Evolutionary conservation across 64 coral and sea anemone species (phyloP), one percentile per base, ranked within the genome.

Genomic region (Astreopora myriophthalma): DNA sequence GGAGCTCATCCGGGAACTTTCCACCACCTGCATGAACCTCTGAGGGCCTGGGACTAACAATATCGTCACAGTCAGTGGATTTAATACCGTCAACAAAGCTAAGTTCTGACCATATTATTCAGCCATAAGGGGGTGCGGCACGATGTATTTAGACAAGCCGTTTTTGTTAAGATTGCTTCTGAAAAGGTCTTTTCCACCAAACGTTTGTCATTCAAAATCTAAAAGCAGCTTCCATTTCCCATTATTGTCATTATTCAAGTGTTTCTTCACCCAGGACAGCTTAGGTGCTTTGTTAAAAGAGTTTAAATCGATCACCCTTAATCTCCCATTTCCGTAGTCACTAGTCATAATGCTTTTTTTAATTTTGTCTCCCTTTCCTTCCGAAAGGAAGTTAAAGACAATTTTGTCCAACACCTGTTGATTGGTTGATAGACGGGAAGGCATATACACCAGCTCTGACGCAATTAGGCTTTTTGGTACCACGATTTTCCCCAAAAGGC

Each of bases 181-280:
- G 22, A 80, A 80, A 17, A 80, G 1, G 8, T 4, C 46, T 20
- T 20, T 3, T 20, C 40, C 46, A 22, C 76, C 76, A 49, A 51
- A 55, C 1, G 22, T 5, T 27, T 9, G 14, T 51, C 51, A 49
- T 55, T 48, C 10, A n/a, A 9, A 44, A 32, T 80, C 30, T 27
- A 80, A 80, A 6, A 90, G 60, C 32, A 79, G 12, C 76, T 90
- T 69, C 88, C 75, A 80, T 63, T 90, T 29, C 44, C 37, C 65
- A 11, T 38, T 28, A 22, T 90, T 79, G 38, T 39, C 67, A 6
- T 6, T 26, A 11, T 90, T 60, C 22, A 90, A 40, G 5, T 80
- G 48, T 30, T 69, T 90, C 33, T 34, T 81, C 8, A 90, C 42
- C 88, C 88, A 73, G 25, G 25, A 62, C 8, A 65, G 17, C 51